Evolutionary conservation across 2,113 vertebrate genomes (phyloP).

Genomic region (Leptosomus discolor): DNA sequence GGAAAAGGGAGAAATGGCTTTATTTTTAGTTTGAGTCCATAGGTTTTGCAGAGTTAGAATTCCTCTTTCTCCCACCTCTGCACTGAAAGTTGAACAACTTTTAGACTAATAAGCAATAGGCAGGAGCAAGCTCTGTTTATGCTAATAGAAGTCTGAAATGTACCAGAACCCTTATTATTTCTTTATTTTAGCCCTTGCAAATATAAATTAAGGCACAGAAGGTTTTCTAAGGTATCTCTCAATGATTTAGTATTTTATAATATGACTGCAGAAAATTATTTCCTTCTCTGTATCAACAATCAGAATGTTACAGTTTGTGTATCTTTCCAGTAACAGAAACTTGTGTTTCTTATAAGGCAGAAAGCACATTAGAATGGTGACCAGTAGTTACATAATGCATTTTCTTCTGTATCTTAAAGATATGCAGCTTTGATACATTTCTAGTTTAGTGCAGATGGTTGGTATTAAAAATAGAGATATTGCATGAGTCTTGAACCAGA

Average conservation of each 20-base stretch:
- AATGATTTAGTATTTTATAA: background rate
- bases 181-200: background rate
- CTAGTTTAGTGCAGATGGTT: background rate
- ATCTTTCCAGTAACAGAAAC: background rate
- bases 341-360: background rate
- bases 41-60: background rate
- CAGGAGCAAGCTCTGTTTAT: background rate
- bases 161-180: background rate
- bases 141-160: background rate
- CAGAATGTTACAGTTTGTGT: background rate
- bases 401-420: background rate
- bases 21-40: background rate
- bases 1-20: background rate
- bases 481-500: background rate
- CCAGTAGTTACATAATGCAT: background rate
- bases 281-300: background rate
- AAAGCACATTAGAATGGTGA: background rate
- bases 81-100: background rate
- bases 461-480: background rate
- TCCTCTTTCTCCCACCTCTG: constrained; percentile 3
- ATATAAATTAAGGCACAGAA: background rate
- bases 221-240: background rate
- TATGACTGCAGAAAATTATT: background rate
- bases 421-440: background rate
- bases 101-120: background rate